Percentiles rank a stretch among this genome's conserved stretches.
phyloP scores from a whole-genome alignment of 2,113 vertebrate species.

The cat (Felis catus) region DNA sequence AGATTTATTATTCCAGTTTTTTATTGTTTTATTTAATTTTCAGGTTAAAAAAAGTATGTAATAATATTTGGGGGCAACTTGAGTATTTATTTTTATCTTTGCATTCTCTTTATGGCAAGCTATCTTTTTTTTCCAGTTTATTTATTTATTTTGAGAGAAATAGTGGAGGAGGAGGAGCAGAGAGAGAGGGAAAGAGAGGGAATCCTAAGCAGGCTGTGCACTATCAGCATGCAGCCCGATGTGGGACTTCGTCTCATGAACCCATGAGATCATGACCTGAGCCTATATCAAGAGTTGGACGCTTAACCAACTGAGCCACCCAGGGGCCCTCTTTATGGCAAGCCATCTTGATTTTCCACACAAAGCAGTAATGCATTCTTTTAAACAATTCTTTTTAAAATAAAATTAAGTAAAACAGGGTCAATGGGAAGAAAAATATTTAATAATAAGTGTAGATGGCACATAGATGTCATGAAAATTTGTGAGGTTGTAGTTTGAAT shows the following conservation, averaged over 20 bases:
- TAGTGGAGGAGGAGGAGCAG: too few species aligned
- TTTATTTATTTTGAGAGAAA: too few species aligned
- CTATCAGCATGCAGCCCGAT: too few species aligned
- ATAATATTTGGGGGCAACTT: background rate
- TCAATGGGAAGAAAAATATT: background rate
- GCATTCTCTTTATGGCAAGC: background rate
- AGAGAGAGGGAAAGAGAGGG: too few species aligned
- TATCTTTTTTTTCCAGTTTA: background rate
- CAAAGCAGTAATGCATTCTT: background rate
- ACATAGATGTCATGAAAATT: background rate
- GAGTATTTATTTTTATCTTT: background rate
- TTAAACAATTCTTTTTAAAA: background rate
- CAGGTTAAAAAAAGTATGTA: background rate
- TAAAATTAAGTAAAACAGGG: constrained; percentile 10
- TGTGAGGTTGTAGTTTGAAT: background rate
- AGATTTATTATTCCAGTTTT: background rate
- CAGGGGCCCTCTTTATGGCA: background rate
- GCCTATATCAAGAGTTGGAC: too few species aligned
- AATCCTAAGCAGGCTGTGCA: too few species aligned
- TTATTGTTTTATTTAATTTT: background rate
- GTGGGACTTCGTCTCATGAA: too few species aligned
- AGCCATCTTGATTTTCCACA: background rate
- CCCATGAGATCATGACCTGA: too few species aligned
- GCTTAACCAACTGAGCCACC: too few species aligned
- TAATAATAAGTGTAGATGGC: background rate